phyloP scores from a whole-genome alignment of 1,140 invertebrate species.

The Magallana ariakensis region DNA sequence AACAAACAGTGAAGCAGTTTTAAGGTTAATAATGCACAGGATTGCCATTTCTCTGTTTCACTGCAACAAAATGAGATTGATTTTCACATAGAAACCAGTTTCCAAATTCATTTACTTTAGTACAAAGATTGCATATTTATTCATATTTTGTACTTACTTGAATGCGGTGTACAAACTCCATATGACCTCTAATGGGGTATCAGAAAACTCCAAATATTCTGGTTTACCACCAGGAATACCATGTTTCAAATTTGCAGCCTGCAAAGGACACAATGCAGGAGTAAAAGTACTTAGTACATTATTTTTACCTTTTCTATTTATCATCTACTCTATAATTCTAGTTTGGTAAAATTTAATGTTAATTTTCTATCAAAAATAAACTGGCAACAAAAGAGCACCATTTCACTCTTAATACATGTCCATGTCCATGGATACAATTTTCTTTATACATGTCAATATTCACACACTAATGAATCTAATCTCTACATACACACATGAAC shows the following conservation, averaged over 20 bases:
- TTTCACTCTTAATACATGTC: no score
- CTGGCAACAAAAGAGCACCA: no score
- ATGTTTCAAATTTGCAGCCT: slow-evolving; percentile 58
- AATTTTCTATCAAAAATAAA: no score
- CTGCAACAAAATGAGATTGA: slow-evolving; percentile 46
- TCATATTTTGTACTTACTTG: slow-evolving; percentile 25
- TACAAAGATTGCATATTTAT: slow-evolving; percentile 7
- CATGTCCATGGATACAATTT: no score
- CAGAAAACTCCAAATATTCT: slow-evolving; percentile 71
- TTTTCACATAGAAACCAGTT: neutral
- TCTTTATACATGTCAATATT: no score
- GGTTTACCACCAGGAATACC: slow-evolving; percentile 55
- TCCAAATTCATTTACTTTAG: no score
- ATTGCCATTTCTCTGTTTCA: slow-evolving; percentile 67
- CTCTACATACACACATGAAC: slow-evolving; percentile 29
- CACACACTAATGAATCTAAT: no score
- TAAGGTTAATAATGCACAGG: slow-evolving; percentile 62
- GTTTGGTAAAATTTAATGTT: no score
- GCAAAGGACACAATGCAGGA: neutral
- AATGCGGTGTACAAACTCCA: slow-evolving; percentile 72
- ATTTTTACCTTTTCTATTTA: no score
- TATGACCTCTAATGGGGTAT: slow-evolving; percentile 68
- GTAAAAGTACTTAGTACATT: no score
- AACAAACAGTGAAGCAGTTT: slow-evolving; percentile 72
- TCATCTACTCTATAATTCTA: no score